Evolutionary conservation across 2,113 vertebrate genomes (phyloP), one percentile per base, ranked within the genome.

Genomic region (Lepisosteus oculatus): DNA sequence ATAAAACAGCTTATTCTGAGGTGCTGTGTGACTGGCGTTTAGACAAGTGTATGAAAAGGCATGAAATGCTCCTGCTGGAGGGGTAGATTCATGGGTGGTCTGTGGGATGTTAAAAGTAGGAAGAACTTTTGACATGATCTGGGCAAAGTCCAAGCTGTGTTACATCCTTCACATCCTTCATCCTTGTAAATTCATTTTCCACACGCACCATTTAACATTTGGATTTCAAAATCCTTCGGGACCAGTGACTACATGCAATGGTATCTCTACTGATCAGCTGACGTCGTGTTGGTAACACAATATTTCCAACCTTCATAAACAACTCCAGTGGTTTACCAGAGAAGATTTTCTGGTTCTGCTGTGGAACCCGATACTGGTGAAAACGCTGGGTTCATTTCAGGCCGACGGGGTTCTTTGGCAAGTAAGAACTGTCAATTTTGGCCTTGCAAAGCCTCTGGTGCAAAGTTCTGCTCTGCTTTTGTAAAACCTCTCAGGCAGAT

Each of bases 381-480:
- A 64, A 64, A 64, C 57, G 7, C 13, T 63, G 9, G 43, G 42
- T 45, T 65, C 64, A 44, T 65, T 65, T 65, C 64, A 65, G 42
- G 11, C 43, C 47, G 9, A 9, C 5, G 9, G 47, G 47, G 47
- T 51, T 51, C 29, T 51, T 51, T 51, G 47, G 47, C 9, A 29
- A 29, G 29, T 29, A 29, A 29, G 29, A 29, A 29, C 29, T 29
- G 29, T 29, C 29, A 29, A 29, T 29, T 29, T 29, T 29, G 29
- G 29, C 29, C 29, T 29, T 29, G 29, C 29, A 29, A 29, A 29
- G 29, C 29, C 29, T 29, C 29, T 29, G 29, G 29, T 29, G 29
- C 29, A 29, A 29, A 29, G 29, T 29, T 29, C 29, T 29, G 29
- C 29, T 29, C 1, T 29, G 29, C 29, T 29, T 29, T 29, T 29